Evolutionary conservation across 1,140 invertebrate genomes (phyloP).

Genomic region (Brachionus rubens): DNA sequence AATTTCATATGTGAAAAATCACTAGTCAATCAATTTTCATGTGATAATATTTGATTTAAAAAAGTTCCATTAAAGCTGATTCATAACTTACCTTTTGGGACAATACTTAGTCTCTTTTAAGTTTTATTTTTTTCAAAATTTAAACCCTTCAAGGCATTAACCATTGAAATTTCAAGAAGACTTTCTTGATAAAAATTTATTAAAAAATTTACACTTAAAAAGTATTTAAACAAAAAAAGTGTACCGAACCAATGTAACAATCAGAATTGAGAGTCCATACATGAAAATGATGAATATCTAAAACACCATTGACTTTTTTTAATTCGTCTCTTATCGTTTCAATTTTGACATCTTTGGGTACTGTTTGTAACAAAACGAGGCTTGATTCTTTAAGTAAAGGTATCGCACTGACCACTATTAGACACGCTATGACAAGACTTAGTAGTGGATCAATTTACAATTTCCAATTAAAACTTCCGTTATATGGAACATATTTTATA

Average conservation of each 20-base stretch:
- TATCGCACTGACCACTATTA: constrained; percentile 63
- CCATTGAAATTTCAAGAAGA: no score
- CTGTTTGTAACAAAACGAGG: constrained; percentile 64
- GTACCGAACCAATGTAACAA: constrained; percentile 59
- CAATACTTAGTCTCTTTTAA: no score
- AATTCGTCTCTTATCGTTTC: constrained; percentile 59
- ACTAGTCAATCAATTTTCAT: no score
- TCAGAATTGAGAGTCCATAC: constrained; percentile 63
- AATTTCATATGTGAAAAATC: no score
- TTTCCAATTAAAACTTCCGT: constrained; percentile 67
- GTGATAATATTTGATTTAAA: no score
- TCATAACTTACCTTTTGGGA: no score
- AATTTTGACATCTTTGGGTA: constrained; percentile 63
- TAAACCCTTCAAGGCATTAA: no score
- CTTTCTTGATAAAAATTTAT: no score
- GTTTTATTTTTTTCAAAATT: no score
- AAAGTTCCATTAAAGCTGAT: no score
- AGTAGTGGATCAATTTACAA: constrained; percentile 89
- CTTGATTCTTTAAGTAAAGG: constrained; percentile 64
- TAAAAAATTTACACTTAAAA: no score
- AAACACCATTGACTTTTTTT: constrained; percentile 62
- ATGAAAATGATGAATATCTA: constrained; percentile 65
- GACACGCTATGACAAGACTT: constrained; percentile 63
- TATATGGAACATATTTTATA: constrained; percentile 66
- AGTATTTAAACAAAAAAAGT: no score